phyloP scores from a whole-genome alignment of 2,888 invertebrate species.

The Drosophila hawaiiensis region DNA sequence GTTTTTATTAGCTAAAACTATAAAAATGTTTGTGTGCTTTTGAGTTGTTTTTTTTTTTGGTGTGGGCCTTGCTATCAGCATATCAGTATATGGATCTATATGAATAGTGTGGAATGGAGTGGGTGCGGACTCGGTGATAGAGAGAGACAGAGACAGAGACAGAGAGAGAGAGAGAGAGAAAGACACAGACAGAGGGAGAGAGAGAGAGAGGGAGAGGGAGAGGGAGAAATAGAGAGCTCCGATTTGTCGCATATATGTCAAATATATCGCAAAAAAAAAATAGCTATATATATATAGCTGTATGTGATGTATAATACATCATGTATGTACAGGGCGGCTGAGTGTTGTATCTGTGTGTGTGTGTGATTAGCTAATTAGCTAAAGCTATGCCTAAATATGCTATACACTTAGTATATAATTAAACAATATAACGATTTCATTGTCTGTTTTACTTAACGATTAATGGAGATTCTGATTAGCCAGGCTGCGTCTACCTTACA shows the following conservation, averaged over 20 bases:
- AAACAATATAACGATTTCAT: constrained; percentile 57
- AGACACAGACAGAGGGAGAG: background rate
- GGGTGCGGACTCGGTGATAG: background rate
- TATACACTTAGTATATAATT: constrained; percentile 43
- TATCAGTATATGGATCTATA: background rate
- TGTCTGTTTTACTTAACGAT: constrained; percentile 33
- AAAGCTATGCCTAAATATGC: constrained; percentile 71
- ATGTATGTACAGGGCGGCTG: constrained; percentile 2
- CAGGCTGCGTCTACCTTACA: background rate
- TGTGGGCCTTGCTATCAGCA: background rate
- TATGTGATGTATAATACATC: constrained; percentile 5
- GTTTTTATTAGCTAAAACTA: constrained; percentile 28
- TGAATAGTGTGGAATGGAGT: background rate
- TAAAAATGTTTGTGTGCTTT: constrained; percentile 8
- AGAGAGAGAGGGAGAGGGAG: background rate
- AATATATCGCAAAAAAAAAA: constrained; percentile 16
- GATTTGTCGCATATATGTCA: constrained; percentile 2
- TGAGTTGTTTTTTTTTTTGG: background rate
- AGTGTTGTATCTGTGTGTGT: constrained; percentile 3
- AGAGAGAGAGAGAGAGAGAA: background rate
- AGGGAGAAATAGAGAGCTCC: background rate
- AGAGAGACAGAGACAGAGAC: background rate
- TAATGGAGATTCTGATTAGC: constrained; percentile 42
- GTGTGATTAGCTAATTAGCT: constrained; percentile 48
- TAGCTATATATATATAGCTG: constrained; percentile 7